These are phyloP conservation scores for Acromyrmex heyeri DNA, from an alignment of 1,140 invertebrate species.

Conservation along the genomic window DNA sequence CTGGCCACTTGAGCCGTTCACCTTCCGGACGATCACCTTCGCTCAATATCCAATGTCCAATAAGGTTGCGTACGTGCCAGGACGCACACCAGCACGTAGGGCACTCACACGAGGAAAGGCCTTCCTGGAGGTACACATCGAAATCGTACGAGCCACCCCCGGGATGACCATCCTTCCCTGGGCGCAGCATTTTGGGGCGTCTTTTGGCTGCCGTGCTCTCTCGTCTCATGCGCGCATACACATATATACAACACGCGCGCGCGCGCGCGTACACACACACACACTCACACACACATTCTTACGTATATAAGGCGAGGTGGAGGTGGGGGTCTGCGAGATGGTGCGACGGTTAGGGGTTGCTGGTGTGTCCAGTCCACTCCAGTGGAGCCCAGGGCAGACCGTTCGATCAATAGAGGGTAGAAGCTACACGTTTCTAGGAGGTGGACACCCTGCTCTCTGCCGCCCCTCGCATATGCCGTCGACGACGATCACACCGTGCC, in stretches of 20 bases:
- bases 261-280: not conserved
- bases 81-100: conserved; percentile 10
- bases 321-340: conserved; percentile 59
- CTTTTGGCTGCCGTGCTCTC: conserved; percentile 75
- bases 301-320: conserved; percentile 46
- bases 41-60: conserved; percentile 82
- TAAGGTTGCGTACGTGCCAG: conserved; percentile 64
- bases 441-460: conserved; percentile 77
- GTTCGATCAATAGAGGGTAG: conserved; percentile 84
- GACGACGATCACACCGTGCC: conserved; percentile 68
- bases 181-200: conserved; percentile 74
- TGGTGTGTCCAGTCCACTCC: conserved; percentile 82
- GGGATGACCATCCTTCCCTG: conserved; percentile 71
- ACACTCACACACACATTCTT: conserved; percentile 27
- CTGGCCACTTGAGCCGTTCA: conserved; percentile 45
- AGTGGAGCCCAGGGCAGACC: conserved; percentile 81
- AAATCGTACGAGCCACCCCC: conserved; percentile 66
- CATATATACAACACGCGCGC: not conserved
- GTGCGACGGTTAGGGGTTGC: conserved; percentile 73
- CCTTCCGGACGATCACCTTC: conserved; percentile 81
- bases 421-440: conserved; percentile 80
- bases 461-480: conserved; percentile 55
- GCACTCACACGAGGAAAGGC: conserved; percentile 46
- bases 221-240: conserved; percentile 35
- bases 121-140: conserved; percentile 48